Percentiles rank a stretch among this genome's conserved stretches.
Conservation (phyloP, 2,888 invertebrate species). For the Trissoscelio sp. region DNA sequence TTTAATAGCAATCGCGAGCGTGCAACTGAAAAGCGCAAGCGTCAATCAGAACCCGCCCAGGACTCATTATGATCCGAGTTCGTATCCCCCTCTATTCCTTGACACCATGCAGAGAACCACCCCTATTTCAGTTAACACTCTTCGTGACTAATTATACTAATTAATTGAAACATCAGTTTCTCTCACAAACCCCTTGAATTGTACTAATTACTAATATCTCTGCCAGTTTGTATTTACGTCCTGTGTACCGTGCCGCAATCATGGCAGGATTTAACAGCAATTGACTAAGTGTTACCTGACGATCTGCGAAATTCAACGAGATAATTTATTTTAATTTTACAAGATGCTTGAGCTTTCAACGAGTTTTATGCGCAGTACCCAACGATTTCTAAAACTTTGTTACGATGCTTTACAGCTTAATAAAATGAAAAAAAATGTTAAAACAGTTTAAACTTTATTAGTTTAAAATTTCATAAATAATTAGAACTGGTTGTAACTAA, state of each 20-base stretch:
- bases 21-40: too few species aligned
- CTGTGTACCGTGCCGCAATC: constrained; percentile 55
- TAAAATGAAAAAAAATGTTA: too few species aligned
- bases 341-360: background rate
- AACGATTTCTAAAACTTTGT: too few species aligned
- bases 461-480: too few species aligned
- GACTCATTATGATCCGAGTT: constrained; percentile 72
- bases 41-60: constrained; percentile 78
- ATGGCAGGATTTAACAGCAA: constrained; percentile 58
- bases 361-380: background rate
- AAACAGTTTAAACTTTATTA: too few species aligned
- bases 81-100: constrained; percentile 72
- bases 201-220: constrained; percentile 73
- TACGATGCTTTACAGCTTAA: too few species aligned
- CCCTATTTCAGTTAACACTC: constrained; percentile 80
- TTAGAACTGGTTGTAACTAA: too few species aligned
- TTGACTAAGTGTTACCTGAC: constrained; percentile 47
- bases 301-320: constrained; percentile 41
- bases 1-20: too few species aligned
- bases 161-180: constrained; percentile 78
- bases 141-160: constrained; percentile 81
- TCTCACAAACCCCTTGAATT: constrained; percentile 69
- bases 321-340: constrained; percentile 11
- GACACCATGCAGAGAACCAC: constrained; percentile 75
- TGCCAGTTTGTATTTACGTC: constrained; percentile 62